A percentile compares a stretch with the other conserved stretches of the same genome.
These are phyloP conservation scores for Caerostris darwini DNA, from an alignment of 1,140 invertebrate species.

Conservation along the genomic window DNA sequence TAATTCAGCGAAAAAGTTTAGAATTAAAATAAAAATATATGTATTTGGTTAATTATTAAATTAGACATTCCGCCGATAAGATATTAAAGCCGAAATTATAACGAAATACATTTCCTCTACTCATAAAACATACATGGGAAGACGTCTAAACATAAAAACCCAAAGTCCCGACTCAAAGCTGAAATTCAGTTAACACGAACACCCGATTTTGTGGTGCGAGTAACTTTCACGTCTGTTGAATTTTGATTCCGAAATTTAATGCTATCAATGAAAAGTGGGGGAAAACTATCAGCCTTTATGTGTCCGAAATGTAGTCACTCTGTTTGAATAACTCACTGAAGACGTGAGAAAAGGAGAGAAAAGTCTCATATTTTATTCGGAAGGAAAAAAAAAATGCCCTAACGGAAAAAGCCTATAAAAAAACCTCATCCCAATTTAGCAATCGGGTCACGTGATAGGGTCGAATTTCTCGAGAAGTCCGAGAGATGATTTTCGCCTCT, in stretches of 20 bases:
- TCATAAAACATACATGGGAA: too few relatives aligned
- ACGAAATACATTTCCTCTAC: too few relatives aligned
- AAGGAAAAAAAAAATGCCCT: background rate
- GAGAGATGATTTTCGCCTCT: conserved; percentile 39
- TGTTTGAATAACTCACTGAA: conserved; percentile 29
- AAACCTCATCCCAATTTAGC: background rate
- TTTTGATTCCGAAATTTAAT: background rate
- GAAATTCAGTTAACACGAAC: background rate
- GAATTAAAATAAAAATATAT: too few relatives aligned
- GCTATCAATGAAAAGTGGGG: background rate
- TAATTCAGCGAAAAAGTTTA: too few relatives aligned
- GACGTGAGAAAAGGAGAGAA: background rate
- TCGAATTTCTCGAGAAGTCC: conserved; percentile 18
- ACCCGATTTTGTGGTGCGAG: background rate
- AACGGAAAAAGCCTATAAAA: conserved; percentile 1
- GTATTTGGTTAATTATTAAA: too few relatives aligned
- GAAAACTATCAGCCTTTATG: background rate
- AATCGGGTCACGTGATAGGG: conserved; percentile 4
- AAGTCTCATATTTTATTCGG: background rate
- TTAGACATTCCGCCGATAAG: too few relatives aligned
- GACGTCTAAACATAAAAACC: too few relatives aligned
- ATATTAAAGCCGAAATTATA: too few relatives aligned
- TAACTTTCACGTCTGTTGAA: background rate
- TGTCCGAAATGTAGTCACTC: conserved; percentile 3
- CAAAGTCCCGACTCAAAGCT: background rate